Conservation (phyloP, 2,113 vertebrate species). For the Anser brachyrhynchus region DNA sequence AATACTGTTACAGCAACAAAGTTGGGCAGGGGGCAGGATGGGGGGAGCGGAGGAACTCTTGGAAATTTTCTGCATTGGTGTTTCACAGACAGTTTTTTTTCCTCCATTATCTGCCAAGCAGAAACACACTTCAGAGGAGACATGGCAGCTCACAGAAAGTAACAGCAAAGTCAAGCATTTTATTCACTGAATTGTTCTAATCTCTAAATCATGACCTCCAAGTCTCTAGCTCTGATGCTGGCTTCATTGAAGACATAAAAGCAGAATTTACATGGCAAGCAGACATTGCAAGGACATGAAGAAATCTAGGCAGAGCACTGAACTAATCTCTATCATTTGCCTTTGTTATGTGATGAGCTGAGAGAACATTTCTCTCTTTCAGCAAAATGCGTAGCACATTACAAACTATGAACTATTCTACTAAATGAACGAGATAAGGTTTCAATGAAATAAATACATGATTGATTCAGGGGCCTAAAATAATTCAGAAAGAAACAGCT, state of each 20-base stretch:
- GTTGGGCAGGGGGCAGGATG: not conserved
- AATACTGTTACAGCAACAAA: not conserved
- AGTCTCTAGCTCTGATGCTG: not conserved
- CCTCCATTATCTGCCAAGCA: not conserved
- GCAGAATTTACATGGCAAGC: not conserved
- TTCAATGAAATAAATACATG: not conserved
- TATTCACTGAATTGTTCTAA: not conserved
- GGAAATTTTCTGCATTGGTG: not conserved
- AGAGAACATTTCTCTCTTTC: not conserved
- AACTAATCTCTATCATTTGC: not conserved
- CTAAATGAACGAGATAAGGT: not conserved
- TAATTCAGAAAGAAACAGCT: not conserved
- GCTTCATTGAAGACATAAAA: not conserved
- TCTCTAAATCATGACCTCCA: not conserved
- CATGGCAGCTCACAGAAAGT: not conserved
- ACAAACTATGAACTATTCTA: not conserved
- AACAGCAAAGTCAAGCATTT: not conserved
- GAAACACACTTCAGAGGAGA: not conserved
- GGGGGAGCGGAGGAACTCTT: not conserved
- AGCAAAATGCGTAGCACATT: not conserved
- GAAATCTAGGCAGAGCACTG: not conserved
- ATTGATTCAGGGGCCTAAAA: not conserved
- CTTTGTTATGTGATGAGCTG: not conserved
- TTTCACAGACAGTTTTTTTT: not conserved
- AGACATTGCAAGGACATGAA: not conserved